phyloP scores from a whole-genome alignment of 23 tunicate genomes.

The Corella eumyota region DNA sequence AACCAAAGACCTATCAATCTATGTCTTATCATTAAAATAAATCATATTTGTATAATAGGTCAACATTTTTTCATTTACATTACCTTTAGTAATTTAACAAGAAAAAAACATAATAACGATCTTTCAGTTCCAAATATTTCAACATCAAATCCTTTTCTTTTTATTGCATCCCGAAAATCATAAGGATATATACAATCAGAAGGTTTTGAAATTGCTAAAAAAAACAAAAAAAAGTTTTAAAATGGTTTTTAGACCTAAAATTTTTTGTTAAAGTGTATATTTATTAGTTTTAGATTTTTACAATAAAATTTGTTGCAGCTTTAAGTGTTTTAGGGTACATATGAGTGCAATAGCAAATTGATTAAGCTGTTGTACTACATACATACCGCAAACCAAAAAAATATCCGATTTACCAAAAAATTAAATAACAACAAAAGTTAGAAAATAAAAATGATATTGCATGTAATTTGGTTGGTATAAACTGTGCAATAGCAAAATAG shows the following conservation, averaged over 20 bases:
- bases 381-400: slow-evolving; percentile 8
- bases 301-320: neutral
- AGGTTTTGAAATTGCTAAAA: slow-evolving; percentile 56
- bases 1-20: too few species aligned
- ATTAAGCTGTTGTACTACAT: slow-evolving; percentile 22
- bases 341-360: slow-evolving; percentile 54
- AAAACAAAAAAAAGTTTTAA: slow-evolving; percentile 3
- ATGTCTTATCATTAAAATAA: too few species aligned
- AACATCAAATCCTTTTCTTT: slow-evolving; percentile 39
- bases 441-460: neutral
- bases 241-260: neutral
- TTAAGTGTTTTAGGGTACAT: slow-evolving; percentile 26
- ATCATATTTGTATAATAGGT: too few species aligned
- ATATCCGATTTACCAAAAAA: too few species aligned
- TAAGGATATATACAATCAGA: slow-evolving; percentile 73
- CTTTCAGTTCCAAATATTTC: slow-evolving; percentile 64
- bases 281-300: too few species aligned
- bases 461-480: slow-evolving; percentile 4
- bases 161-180: slow-evolving; percentile 60
- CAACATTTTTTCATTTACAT: too few species aligned
- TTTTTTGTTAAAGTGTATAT: neutral
- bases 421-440: neutral
- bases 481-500: slow-evolving; percentile 19
- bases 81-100: slow-evolving; percentile 67
- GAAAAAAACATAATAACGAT: slow-evolving; percentile 49